These are phyloP conservation scores for Autographa pulchrina DNA, from an alignment of 2,888 invertebrate species.

Conservation along the genomic window DNA sequence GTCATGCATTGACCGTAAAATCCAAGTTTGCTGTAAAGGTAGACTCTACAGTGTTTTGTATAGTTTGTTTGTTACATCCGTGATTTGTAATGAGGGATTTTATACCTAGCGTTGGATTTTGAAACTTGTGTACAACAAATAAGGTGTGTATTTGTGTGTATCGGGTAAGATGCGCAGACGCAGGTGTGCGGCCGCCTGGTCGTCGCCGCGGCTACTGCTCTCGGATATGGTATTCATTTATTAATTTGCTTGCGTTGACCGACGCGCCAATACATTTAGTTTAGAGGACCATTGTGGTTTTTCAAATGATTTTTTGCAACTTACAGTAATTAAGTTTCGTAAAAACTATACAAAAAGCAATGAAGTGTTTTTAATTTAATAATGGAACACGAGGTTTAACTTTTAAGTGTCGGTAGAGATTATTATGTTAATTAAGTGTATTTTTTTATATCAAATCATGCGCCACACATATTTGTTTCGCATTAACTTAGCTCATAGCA, in stretches of 20 bases:
- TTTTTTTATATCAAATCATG: neutral
- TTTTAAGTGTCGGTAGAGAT: neutral
- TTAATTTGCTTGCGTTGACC: slow-evolving; percentile 87
- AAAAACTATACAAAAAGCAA: slow-evolving; percentile 10
- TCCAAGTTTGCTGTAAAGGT: slow-evolving; percentile 83
- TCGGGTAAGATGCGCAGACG: slow-evolving; percentile 79
- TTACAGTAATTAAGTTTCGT: slow-evolving; percentile 24
- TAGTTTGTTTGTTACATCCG: slow-evolving; percentile 88
- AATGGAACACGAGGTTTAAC: neutral
- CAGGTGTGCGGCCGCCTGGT: slow-evolving; percentile 88
- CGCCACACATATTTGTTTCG: neutral
- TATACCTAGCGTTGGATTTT: slow-evolving; percentile 36
- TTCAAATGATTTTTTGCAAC: slow-evolving; percentile 25
- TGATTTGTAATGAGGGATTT: slow-evolving; percentile 87
- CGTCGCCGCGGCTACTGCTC: slow-evolving; percentile 87
- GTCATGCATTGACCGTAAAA: slow-evolving; percentile 79
- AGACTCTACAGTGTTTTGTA: slow-evolving; percentile 82
- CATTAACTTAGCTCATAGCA: neutral
- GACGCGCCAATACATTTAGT: slow-evolving; percentile 74
- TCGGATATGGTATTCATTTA: slow-evolving; percentile 87
- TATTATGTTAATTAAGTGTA: too few species aligned
- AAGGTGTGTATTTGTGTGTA: slow-evolving; percentile 63
- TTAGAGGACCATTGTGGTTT: slow-evolving; percentile 51
- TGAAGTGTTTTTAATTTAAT: neutral
- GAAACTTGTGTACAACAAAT: slow-evolving; percentile 5